Evolutionary conservation across 2,888 invertebrate genomes (phyloP).

Genomic region (Melinaea marsaeus): DNA sequence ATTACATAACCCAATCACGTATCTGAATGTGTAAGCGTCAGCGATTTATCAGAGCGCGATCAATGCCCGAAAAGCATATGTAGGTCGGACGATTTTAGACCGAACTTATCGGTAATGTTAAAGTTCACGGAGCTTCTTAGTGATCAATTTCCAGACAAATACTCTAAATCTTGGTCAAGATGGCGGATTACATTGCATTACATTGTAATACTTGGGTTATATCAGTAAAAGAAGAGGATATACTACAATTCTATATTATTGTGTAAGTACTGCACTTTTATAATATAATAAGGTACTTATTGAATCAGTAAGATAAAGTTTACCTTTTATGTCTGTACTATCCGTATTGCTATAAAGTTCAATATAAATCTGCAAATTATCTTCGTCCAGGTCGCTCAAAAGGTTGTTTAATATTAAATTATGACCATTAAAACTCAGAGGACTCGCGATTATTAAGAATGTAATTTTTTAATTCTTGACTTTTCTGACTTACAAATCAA

Average conservation of each 20-base stretch:
- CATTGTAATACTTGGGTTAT: no score
- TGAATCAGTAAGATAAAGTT: no score
- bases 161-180: conserved; percentile 13
- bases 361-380: neutral
- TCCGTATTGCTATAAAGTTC: neutral
- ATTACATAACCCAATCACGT: conserved; percentile 27
- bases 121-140: conserved; percentile 18
- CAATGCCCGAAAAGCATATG: conserved; percentile 31
- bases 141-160: conserved; percentile 22
- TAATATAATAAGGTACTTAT: no score
- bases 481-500: no score
- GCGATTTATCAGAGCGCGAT: conserved; percentile 33
- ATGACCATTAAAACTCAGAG: neutral
- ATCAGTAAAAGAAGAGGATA: no score
- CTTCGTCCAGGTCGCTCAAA: neutral
- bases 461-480: no score
- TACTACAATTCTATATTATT: no score
- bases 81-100: conserved; percentile 29
- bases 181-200: conserved; percentile 3
- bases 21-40: conserved; percentile 30
- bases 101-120: conserved; percentile 22
- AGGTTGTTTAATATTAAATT: neutral
- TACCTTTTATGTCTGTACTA: no score
- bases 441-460: neutral
- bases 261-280: no score